Base-by-base conservation (phyloP, 30 jellyfish, hydroid and myxozoan genomes). In the Morbakka virulenta region DNA sequence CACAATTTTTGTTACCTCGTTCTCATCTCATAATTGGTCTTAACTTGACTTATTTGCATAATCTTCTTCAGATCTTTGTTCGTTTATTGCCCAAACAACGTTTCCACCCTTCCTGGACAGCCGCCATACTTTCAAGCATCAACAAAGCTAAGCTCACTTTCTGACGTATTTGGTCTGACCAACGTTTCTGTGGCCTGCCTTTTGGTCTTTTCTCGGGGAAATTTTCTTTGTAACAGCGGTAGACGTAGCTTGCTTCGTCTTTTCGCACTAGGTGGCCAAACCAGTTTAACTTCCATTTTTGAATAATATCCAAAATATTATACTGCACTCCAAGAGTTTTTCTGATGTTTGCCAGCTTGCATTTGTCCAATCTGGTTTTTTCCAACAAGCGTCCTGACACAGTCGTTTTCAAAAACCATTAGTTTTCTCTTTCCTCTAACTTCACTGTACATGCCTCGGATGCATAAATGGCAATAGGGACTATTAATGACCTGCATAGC, bases 371-470 rank as follows among this genome's bases (percentile, higher is more conserved):
- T 41, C 9, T 17, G 13, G 57, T 41, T 17, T 17, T 41, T 6
- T 41, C 57, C 9, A 41, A 17, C 57, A 41, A 6, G 9, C 13
- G 17, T 41, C 57, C 17, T 41, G 57, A 41, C n/a, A 41, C 57
- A 41, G 57, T 41, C 17, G 57, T 41, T 41, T 41, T 41, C 57
- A 41, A 41, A 41, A 41, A 41, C 57, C 9, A 41, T 9, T 9
- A 41, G 57, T 6, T 41, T 17, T 41, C 13, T 9, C 9, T 41
- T 41, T 41, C 57, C 57, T 41, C 57, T 41, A 6, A 6, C 17
- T 17, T 34, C 17, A 25, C 76, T 12, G 69, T 77, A 83, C 88
- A 77, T 2, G 84, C 63, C 27, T 77, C 85, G 2, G 84, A 77
- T 1, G 83, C 72, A 71, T 77, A 62, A 1, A 32, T 35, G 4